phyloP scores from a whole-genome alignment of 2,113 vertebrate genomes.

The Archocentrus centrarchus region DNA sequence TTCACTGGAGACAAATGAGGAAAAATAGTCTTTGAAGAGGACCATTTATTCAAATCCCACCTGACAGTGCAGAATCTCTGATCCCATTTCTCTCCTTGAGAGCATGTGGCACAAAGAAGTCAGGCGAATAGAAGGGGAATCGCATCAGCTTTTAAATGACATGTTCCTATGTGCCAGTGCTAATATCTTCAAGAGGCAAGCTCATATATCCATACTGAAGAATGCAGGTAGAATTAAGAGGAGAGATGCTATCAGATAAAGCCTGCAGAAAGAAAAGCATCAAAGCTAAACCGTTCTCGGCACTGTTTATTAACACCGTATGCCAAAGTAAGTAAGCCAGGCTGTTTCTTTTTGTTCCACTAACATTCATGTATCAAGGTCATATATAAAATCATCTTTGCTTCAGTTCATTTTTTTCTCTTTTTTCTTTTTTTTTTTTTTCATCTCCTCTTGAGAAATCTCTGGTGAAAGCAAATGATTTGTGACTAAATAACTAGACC shows the following conservation, averaged over 20 bases:
- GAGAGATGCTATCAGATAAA: slow-evolving; percentile 47
- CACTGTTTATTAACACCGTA: slow-evolving; percentile 24
- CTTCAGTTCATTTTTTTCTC: slow-evolving; percentile 30
- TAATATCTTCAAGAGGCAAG: slow-evolving; percentile 53
- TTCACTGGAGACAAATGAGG: slow-evolving; percentile 73
- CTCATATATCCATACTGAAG: slow-evolving; percentile 22
- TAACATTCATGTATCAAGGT: slow-evolving; percentile 36
- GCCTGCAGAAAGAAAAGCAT: slow-evolving; percentile 15
- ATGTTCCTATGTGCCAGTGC: slow-evolving; percentile 33
- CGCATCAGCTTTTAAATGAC: slow-evolving; percentile 64
- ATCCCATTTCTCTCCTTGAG: slow-evolving; percentile 61
- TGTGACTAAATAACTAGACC: slow-evolving; percentile 65
- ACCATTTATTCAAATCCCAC: slow-evolving; percentile 76
- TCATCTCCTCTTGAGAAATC: slow-evolving; percentile 7
- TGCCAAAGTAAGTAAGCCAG: neutral
- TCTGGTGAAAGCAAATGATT: slow-evolving; percentile 57
- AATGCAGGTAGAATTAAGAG: slow-evolving; percentile 43
- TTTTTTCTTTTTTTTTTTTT: neutral
- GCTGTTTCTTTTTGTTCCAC: slow-evolving; percentile 30
- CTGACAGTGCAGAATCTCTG: slow-evolving; percentile 68
- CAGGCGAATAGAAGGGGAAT: slow-evolving; percentile 45
- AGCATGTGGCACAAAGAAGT: slow-evolving; percentile 55
- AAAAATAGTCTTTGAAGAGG: slow-evolving; percentile 75
- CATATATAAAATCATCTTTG: slow-evolving; percentile 8
- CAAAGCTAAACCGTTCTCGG: slow-evolving; percentile 19